Base-by-base conservation (phyloP, 2,888 invertebrate genomes). In the Beris chalybata region DNA sequence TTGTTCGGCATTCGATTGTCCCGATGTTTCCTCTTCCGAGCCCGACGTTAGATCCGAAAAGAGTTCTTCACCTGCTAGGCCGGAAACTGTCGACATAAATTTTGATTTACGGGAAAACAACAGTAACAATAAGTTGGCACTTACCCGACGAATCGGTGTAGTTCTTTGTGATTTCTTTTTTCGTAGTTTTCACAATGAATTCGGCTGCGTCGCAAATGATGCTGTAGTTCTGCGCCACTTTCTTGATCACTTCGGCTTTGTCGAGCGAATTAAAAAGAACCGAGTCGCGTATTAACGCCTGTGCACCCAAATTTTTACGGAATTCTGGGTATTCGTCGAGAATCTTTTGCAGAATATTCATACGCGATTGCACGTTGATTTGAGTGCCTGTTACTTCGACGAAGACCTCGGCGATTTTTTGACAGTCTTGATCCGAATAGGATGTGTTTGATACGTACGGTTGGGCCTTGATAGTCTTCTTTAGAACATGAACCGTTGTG, bases 201-300 rank as follows among this genome's bases (percentile, higher is more conserved):
- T 77, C 73, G 5, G 89, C 87, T 0, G 89, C 89, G 72, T 87
- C 87, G 15, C 87, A 84, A 54, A 91, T 83, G 13, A 86, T 81
- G 4, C 90, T 90, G 78, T 91, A 89, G 13, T 84, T 80, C 65
- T 86, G 83, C 3, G 87, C 84, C 5, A 89, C 83, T 74, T 87
- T 87, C 72, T 85, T 82, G 0, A 89, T 84, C 48, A 86, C 86
- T 66, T 86, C 85, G 0, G 84, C 82, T 74, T 89, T 87, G 22
- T 86, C 85, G 67, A 91, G 80, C 68, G 89, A 85, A 45, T 85
- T 83, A 71, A 91, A 83, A 7, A 91, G 79, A 71, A 90, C 88
- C 11, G 88, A 87, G 76, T 91, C 90, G 74, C 88, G 87, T 44
- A 91, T 83, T 71, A 91, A 83, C 0, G 90, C 87, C 64, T 90